Evolutionary conservation across 2,888 invertebrate species (phyloP), one percentile per base, ranked within the genome.

Genomic region (Rhagonycha fulva): DNA sequence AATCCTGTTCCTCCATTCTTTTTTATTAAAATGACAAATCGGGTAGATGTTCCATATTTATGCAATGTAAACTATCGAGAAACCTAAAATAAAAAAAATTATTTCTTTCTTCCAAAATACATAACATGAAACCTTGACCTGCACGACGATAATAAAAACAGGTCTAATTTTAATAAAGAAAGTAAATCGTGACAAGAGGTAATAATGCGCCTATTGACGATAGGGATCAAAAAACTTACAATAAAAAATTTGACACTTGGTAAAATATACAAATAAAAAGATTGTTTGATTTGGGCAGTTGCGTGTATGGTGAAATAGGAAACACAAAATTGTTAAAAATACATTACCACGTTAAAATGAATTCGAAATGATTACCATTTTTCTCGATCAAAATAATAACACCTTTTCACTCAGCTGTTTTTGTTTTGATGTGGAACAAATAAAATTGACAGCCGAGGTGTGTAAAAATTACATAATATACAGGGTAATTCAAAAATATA

Each of bases 1-100:
- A 92, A 84, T 90, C 90, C 82, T 93, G 87, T 81, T 87, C 88
- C 75, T 89, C 77, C 77, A 77, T 77, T 72, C 68, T 72, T 74
- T n/a, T 70, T 71, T 63, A 74, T 14, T 71, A 26, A 30, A 30
- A 26, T 28, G 61, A 24, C 66, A 71, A 62, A 23, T 68, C 26
- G n/a, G 30, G 14, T 74, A 23, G 68, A 14, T 68, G 68, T 30
- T 19, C 12, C 32, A 30, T 68, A 28, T 68, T 19, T 14, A 68
- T 14, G 28, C 12, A 47, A 47, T 47, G 47, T 47, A 47, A 47
- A 47, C 47, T 47, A 47, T n/a, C 47, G 47, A 47, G 47, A 47
- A n/a, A 47, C n/a, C 47, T 47, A 47, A 47, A 47, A 47, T 47
- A 47, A 47, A 47, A 47, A 47, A 47, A 47, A 47, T 47, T 0